phyloP scores from a whole-genome alignment of 2,888 invertebrate genomes.

The Lymantria dispar region DNA sequence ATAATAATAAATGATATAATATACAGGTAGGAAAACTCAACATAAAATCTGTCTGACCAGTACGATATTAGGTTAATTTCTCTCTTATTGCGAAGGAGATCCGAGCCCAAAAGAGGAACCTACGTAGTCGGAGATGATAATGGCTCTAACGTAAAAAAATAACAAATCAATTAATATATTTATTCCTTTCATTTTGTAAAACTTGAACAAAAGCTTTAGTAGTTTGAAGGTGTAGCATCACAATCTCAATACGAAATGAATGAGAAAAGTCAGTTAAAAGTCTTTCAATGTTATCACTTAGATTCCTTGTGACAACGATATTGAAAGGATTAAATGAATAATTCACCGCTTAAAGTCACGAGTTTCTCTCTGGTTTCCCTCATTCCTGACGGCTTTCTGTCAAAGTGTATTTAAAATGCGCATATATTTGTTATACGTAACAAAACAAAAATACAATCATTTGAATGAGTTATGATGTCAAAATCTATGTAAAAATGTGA shows the following conservation, averaged over 20 bases:
- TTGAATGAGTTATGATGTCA: slow-evolving; percentile 13
- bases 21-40: too few relatives aligned
- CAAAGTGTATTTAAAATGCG: slow-evolving; percentile 63
- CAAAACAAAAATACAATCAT: slow-evolving; percentile 34
- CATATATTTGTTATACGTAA: slow-evolving; percentile 55
- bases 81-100: too few relatives aligned
- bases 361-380: slow-evolving; percentile 51
- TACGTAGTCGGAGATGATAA: too few relatives aligned
- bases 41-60: too few relatives aligned
- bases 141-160: too few relatives aligned
- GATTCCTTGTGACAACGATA: slow-evolving; percentile 55
- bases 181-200: too few relatives aligned
- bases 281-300: slow-evolving; percentile 32
- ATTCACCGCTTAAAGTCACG: slow-evolving; percentile 64
- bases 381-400: slow-evolving; percentile 52
- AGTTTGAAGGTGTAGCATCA: slow-evolving; percentile 7
- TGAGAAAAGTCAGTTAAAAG: slow-evolving; percentile 44
- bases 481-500: neutral
- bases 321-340: slow-evolving; percentile 74
- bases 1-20: too few relatives aligned
- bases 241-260: slow-evolving; percentile 45
- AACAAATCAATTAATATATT: too few relatives aligned
- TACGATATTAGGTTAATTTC: too few relatives aligned
- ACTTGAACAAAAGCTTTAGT: too few relatives aligned
- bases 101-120: too few relatives aligned